phyloP scores from a whole-genome alignment of 2,113 vertebrate genomes.

The Struthidea cinerea region DNA sequence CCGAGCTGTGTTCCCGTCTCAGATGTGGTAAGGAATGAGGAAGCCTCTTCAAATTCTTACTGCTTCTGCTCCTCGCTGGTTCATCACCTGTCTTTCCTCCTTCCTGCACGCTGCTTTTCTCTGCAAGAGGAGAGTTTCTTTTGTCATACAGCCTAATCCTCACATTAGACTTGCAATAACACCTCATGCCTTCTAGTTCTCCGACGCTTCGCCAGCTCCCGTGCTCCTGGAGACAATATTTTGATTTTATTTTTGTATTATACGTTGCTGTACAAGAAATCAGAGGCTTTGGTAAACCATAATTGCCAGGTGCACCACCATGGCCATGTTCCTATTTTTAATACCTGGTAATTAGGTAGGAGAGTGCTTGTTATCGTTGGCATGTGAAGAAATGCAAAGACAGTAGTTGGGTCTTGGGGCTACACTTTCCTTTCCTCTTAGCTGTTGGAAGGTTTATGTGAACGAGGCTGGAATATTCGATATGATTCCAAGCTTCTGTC shows the following conservation, averaged over 20 bases:
- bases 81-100: background rate
- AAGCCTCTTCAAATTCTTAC: background rate
- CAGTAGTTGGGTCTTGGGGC: background rate
- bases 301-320: background rate
- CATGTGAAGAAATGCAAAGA: background rate
- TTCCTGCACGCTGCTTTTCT: background rate
- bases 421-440: background rate
- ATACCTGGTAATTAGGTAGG: background rate
- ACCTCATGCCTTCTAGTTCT: background rate
- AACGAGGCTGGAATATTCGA: background rate
- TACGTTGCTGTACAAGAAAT: background rate
- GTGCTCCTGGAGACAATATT: background rate
- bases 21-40: background rate
- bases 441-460: background rate
- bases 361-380: background rate
- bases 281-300: background rate
- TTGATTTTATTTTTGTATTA: background rate
- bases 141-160: background rate
- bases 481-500: background rate
- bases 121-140: background rate
- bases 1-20: background rate
- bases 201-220: fast-evolving
- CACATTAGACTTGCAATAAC: background rate
- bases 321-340: background rate
- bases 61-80: background rate